Conservation (phyloP, 64 coral and sea anemone genomes). For the Trachythela sp. region DNA sequence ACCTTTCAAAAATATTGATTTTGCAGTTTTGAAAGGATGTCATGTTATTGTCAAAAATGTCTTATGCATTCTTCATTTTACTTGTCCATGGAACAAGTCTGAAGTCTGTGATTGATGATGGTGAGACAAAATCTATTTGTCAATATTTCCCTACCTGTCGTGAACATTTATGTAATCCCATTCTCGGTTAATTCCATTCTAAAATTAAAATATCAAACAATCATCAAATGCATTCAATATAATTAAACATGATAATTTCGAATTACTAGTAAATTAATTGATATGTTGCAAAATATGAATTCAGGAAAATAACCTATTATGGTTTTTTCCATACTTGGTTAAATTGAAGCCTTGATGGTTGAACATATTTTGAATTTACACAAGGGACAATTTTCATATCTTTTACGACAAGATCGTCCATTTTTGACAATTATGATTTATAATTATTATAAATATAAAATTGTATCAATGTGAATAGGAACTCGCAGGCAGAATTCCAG, state of each 20-base stretch:
- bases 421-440: too few species aligned
- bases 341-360: conserved; percentile 77
- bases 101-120: neutral
- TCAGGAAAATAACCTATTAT: neutral
- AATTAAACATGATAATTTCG: too few species aligned
- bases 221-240: too few species aligned
- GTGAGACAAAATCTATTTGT: neutral
- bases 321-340: conserved; percentile 51
- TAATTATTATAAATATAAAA: too few species aligned
- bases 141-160: conserved; percentile 51
- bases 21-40: too few species aligned
- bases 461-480: too few species aligned
- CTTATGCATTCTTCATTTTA: too few species aligned
- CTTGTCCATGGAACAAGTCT: too few species aligned
- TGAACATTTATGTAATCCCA: neutral
- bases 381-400: conserved; percentile 75
- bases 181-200: neutral
- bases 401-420: conserved; percentile 79
- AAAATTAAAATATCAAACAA: neutral
- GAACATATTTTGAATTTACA: conserved; percentile 66
- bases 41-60: too few species aligned
- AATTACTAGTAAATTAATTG: too few species aligned
- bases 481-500: too few species aligned
- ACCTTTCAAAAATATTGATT: too few species aligned
- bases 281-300: neutral